Evolutionary conservation across 2,888 invertebrate species (phyloP).

Genomic region (Electrophaes corylata): DNA sequence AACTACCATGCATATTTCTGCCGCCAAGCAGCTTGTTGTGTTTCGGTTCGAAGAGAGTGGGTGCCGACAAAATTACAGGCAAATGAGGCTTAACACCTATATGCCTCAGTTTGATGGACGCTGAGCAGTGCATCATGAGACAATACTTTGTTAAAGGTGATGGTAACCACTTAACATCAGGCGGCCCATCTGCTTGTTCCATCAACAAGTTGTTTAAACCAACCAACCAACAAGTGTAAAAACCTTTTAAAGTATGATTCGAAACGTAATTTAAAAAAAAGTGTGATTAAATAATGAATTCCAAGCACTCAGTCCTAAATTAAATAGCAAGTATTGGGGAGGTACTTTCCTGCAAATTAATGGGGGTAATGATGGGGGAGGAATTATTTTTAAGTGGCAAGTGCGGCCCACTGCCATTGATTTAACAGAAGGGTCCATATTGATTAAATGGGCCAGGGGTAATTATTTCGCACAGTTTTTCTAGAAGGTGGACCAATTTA

Average conservation of each 20-base stretch:
- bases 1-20: too few species aligned
- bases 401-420: constrained; percentile 50
- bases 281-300: constrained; percentile 20
- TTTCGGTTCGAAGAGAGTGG: too few species aligned
- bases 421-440: constrained; percentile 50
- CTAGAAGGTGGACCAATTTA: constrained; percentile 3
- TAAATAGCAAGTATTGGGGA: constrained; percentile 53
- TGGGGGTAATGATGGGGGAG: constrained; percentile 59
- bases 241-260: neutral
- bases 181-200: too few species aligned
- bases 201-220: too few species aligned
- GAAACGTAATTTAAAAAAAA: constrained; percentile 12
- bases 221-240: too few species aligned
- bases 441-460: constrained; percentile 21
- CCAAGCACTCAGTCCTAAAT: constrained; percentile 31
- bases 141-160: too few species aligned
- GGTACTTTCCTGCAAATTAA: constrained; percentile 59
- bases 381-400: constrained; percentile 68
- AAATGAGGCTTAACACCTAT: too few species aligned
- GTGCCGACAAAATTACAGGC: too few species aligned
- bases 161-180: too few species aligned
- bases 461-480: constrained; percentile 25
- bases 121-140: too few species aligned
- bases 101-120: too few species aligned
- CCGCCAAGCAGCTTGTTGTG: too few species aligned